Percentiles rank a stretch among this genome's conserved stretches.
Evolutionary conservation across 2,888 invertebrate species (phyloP).

Genomic region (Phyto melanocephala): DNA sequence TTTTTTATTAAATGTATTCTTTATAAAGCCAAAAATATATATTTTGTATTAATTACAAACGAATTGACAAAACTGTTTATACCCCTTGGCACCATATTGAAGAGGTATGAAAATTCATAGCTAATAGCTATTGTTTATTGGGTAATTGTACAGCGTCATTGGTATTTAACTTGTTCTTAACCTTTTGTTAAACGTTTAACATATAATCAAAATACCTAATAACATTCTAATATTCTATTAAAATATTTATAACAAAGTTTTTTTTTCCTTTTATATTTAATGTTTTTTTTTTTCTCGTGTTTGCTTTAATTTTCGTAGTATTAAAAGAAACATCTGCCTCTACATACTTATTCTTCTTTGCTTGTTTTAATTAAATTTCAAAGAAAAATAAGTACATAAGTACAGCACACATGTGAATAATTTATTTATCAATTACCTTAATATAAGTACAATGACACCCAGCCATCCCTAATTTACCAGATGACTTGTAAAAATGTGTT

Average conservation of each 20-base stretch:
- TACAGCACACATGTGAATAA: neutral
- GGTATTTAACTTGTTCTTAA: neutral
- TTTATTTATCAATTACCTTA: conserved; percentile 32
- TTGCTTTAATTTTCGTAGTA: no score
- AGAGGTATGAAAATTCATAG: no score
- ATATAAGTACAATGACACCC: neutral
- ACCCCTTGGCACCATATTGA: no score
- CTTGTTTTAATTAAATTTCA: conserved; percentile 1
- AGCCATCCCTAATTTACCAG: neutral
- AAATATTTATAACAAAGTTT: conserved; percentile 3
- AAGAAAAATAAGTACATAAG: neutral
- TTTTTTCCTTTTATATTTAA: neutral
- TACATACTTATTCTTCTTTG: neutral
- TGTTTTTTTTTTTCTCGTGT: neutral
- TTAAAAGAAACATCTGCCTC: conserved; percentile 5
- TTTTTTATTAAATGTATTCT: no score
- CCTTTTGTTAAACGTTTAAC: neutral
- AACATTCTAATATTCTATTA: neutral
- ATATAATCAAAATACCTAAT: neutral
- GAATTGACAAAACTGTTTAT: no score
- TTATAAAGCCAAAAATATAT: no score
- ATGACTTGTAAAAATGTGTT: neutral
- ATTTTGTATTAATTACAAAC: no score
- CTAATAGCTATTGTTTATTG: no score
- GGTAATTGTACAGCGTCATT: no score